phyloP scores from a whole-genome alignment of 2,113 vertebrate species.

The Percopsis transmontana region DNA sequence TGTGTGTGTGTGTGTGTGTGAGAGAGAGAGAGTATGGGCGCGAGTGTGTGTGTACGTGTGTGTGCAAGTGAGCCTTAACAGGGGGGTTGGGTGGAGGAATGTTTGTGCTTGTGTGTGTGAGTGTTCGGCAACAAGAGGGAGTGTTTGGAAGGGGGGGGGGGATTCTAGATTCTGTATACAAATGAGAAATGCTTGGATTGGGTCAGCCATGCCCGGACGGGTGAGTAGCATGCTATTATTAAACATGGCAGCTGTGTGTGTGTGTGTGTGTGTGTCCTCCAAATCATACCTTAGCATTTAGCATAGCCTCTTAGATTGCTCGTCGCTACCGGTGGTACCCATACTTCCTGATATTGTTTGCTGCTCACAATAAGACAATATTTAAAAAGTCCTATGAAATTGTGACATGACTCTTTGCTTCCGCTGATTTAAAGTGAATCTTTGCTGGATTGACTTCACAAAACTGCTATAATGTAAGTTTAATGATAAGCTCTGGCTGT shows the following conservation, averaged over 20 bases:
- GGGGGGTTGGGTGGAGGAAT: neutral
- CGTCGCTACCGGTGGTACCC: too few species aligned
- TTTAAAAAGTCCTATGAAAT: too few species aligned
- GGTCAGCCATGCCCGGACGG: neutral
- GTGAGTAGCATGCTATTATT: neutral
- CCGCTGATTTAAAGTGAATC: neutral
- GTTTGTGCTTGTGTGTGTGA: conserved; percentile 1
- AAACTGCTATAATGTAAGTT: neutral
- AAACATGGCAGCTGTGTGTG: neutral
- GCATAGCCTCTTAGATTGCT: too few species aligned
- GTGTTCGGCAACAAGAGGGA: conserved; percentile 1
- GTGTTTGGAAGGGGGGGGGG: neutral
- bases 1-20: neutral
- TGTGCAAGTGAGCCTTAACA: neutral
- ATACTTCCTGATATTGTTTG: too few species aligned
- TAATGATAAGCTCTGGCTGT: neutral
- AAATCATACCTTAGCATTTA: neutral
- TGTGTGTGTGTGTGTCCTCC: neutral
- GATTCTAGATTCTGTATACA: neutral
- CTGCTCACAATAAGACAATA: too few species aligned
- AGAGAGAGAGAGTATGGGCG: neutral
- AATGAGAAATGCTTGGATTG: conserved; percentile 6
- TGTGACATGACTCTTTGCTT: too few species aligned
- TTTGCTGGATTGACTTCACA: neutral
- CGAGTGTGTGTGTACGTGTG: neutral